Percentiles rank a stretch among this genome's conserved stretches.
Conservation (phyloP, 2,888 invertebrate genomes). For the Leucophenga maculata region DNA sequence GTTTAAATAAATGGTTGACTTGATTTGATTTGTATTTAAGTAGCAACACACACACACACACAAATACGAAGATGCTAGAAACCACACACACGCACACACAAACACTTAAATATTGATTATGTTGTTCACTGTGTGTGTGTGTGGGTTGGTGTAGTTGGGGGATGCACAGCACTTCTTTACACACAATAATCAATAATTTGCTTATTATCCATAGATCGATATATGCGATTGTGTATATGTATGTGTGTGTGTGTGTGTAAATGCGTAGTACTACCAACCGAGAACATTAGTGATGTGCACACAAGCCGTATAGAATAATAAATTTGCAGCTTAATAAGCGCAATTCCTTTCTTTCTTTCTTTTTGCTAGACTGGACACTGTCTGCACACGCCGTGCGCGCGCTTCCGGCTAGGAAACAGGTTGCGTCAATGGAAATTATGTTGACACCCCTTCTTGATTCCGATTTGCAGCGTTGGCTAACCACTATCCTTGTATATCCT, state of each 20-base stretch:
- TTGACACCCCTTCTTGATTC: constrained; percentile 13
- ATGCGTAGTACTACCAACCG: constrained; percentile 12
- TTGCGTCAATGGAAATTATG: constrained; percentile 13
- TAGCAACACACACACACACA: constrained; percentile 47
- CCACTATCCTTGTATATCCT: neutral
- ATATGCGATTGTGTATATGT: neutral
- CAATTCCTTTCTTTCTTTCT: neutral
- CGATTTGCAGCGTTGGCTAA: neutral
- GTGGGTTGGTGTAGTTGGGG: too few species aligned
- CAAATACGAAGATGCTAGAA: constrained; percentile 20
- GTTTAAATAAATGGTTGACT: too few species aligned
- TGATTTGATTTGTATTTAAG: constrained; percentile 31
- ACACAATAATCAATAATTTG: constrained; percentile 10
- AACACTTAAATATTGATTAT: too few species aligned
- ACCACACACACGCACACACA: too few species aligned
- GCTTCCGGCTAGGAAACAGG: neutral
- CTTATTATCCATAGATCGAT: constrained; percentile 3
- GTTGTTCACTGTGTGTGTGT: too few species aligned
- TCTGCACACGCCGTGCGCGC: too few species aligned
- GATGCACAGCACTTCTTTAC: too few species aligned
- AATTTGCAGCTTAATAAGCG: too few species aligned
- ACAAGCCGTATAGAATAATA: too few species aligned
- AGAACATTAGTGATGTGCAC: constrained; percentile 6
- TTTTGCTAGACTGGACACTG: neutral
- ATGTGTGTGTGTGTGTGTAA: neutral